These are phyloP conservation scores for Dendroctonus ponderosae DNA, from an alignment of 1,140 invertebrate genomes.

Conservation along the genomic window DNA sequence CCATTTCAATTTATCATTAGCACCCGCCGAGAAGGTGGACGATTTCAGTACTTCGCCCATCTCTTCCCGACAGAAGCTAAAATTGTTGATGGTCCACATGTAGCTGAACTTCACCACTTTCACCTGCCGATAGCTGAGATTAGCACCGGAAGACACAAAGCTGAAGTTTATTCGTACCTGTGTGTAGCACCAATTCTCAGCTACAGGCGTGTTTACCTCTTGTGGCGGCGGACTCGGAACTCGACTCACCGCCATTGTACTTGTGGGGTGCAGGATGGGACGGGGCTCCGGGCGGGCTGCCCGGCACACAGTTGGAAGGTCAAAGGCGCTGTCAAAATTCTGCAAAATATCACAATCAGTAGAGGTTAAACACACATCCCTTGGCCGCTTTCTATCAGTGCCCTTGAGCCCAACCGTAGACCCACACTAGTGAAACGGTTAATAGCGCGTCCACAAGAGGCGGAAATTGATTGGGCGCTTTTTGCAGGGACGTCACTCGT, in stretches of 20 bases:
- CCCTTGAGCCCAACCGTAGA: too few relatives aligned
- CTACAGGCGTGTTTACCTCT: slow-evolving; percentile 89
- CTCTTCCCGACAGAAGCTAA: slow-evolving; percentile 98
- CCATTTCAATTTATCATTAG: slow-evolving; percentile 99
- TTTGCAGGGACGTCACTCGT: too few relatives aligned
- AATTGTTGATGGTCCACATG: slow-evolving; percentile 99
- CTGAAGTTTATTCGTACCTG: slow-evolving; percentile 64
- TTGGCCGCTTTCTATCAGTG: too few relatives aligned
- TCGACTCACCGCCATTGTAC: slow-evolving; percentile 86
- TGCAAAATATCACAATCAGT: too few relatives aligned
- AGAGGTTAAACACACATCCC: too few relatives aligned
- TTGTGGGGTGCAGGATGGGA: slow-evolving; percentile 69
- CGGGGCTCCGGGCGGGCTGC: slow-evolving; percentile 73
- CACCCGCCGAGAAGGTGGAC: slow-evolving; percentile 97
- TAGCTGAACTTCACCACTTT: slow-evolving; percentile 99
- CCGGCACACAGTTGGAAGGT: slow-evolving; percentile 56
- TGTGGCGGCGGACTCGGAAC: slow-evolving; percentile 85
- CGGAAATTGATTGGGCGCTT: too few relatives aligned
- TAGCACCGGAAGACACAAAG: not conserved
- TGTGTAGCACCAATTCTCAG: slow-evolving; percentile 96
- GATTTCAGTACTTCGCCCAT: slow-evolving; percentile 99
- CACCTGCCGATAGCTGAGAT: slow-evolving; percentile 67
- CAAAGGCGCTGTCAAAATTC: too few relatives aligned
- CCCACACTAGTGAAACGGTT: too few relatives aligned
- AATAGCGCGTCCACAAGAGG: too few relatives aligned